Percentiles rank a stretch among this genome's conserved stretches.
Evolutionary conservation across 2,797 vertebrate species (phyloP).

Genomic region (Peromyscus attwateri): DNA sequence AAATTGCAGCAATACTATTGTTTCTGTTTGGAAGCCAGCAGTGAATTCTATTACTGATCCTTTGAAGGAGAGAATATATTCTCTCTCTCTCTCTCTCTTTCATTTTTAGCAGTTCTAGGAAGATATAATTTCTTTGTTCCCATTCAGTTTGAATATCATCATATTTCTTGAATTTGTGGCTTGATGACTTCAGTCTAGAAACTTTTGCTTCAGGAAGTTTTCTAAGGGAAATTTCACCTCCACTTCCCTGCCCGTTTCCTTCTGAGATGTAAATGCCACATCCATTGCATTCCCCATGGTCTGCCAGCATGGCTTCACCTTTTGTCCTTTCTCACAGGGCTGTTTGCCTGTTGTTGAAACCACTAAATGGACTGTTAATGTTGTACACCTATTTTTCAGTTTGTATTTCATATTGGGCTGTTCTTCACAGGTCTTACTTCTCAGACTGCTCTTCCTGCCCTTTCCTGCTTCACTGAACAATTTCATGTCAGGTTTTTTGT

Average conservation of each 20-base stretch:
- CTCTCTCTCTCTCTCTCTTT: not conserved
- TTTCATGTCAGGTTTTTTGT: not conserved
- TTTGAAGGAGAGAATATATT: not conserved
- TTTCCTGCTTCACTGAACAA: not conserved
- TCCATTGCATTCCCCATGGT: not conserved
- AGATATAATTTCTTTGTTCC: not conserved
- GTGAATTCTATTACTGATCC: not conserved
- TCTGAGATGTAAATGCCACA: not conserved
- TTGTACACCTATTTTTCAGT: not conserved
- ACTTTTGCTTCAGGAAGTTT: constrained; percentile 1
- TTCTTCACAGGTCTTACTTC: not conserved
- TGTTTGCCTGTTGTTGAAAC: not conserved
- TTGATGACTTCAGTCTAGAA: not conserved
- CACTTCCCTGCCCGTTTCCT: not conserved
- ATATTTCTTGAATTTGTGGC: constrained; percentile 13
- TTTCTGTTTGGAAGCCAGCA: not conserved
- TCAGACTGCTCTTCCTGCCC: not conserved
- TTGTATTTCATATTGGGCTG: not conserved
- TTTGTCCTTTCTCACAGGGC: not conserved
- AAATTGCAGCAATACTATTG: not conserved
- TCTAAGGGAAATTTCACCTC: not conserved
- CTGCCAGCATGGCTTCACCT: not conserved
- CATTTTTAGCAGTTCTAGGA: not conserved
- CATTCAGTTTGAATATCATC: not conserved
- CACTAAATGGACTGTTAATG: not conserved